These are phyloP conservation scores for Drosophila sordidula DNA, from an alignment of 2,888 invertebrate species.

Conservation along the genomic window DNA sequence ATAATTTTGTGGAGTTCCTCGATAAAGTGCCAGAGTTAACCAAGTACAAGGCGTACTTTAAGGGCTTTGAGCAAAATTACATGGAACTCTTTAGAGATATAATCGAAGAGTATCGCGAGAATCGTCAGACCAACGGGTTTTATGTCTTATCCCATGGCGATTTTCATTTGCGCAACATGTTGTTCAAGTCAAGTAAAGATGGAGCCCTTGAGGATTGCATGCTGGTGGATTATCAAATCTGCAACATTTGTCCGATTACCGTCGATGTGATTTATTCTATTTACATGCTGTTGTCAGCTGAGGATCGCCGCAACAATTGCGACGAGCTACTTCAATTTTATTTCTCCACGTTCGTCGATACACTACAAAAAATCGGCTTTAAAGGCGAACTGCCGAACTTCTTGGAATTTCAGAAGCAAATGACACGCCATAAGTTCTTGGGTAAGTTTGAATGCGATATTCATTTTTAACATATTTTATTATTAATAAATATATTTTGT, in stretches of 20 bases:
- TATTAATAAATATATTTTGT: not conserved
- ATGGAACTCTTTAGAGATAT: not conserved
- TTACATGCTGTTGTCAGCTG: constrained; percentile 61
- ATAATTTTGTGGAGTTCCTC: constrained; percentile 53
- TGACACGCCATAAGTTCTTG: constrained; percentile 48
- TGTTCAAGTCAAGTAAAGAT: constrained; percentile 53
- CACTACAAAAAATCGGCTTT: constrained; percentile 62
- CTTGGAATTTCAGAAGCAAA: constrained; percentile 53
- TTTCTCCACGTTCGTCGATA: constrained; percentile 54
- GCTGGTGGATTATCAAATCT: constrained; percentile 63
- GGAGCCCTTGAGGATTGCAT: constrained; percentile 60
- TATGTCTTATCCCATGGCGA: constrained; percentile 66
- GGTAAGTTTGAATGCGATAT: constrained; percentile 55
- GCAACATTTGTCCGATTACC: constrained; percentile 56
- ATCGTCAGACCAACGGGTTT: constrained; percentile 32
- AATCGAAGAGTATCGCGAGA: constrained; percentile 37
- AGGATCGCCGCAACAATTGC: constrained; percentile 40
- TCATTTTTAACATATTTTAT: not conserved
- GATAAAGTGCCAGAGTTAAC: constrained; percentile 34
- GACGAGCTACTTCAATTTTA: constrained; percentile 40
- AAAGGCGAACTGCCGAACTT: constrained; percentile 63
- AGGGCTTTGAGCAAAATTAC: constrained; percentile 1
- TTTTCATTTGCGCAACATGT: constrained; percentile 64
- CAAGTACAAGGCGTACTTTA: constrained; percentile 27
- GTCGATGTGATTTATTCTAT: constrained; percentile 62